Base-by-base conservation (phyloP, 2,888 invertebrate genomes). In the Barypeithes pellucidus region DNA sequence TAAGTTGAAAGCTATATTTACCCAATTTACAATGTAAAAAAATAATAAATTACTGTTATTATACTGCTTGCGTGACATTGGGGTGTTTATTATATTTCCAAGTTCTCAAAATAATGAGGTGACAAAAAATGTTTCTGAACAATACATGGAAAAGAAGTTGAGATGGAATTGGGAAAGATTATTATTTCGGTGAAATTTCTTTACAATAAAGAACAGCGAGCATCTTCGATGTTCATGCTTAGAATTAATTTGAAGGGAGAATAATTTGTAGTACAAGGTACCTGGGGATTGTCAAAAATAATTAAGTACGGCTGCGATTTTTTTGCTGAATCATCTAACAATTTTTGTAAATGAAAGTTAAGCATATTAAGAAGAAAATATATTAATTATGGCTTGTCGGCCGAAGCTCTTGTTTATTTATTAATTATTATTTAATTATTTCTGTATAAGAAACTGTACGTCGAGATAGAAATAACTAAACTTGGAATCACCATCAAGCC, bases 71-170 rank as follows among this genome's bases (percentile, higher is more conserved):
- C 71, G 65, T 71, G 71, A 66, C 71, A 60, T 59, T 22, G 29
- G 36, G 52, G 22, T 60, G 57, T 65, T 66, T 60, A 66, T 71
- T 60, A 66, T 60, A 60, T 39, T 60, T 50, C 60, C 66, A 66
- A 71, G 71, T 71, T 71, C 60, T 50, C 65, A 20, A 71, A 71
- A 71, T 71, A 71, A 71, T 71, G 71, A 71, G 71, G 71, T 71
- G 71, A 71, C 71, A 71, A 67, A 71, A 61, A 57, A 63, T 41
- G 70, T 36, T 57, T 50, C 45, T 52, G 50, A 57, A 61, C 63
- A 62, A 61, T 62, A 52, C 52, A 62, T 54, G 57, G 41, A 52
- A 61, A 39, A 24, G 43, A 52, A 47, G 43, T 50, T 68, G 39
- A 41, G 43, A 36, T 54, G 47, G 16, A 62, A 61, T 39, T 50